Conservation (phyloP, 1,140 invertebrate genomes). For the Pomacea maculata region DNA sequence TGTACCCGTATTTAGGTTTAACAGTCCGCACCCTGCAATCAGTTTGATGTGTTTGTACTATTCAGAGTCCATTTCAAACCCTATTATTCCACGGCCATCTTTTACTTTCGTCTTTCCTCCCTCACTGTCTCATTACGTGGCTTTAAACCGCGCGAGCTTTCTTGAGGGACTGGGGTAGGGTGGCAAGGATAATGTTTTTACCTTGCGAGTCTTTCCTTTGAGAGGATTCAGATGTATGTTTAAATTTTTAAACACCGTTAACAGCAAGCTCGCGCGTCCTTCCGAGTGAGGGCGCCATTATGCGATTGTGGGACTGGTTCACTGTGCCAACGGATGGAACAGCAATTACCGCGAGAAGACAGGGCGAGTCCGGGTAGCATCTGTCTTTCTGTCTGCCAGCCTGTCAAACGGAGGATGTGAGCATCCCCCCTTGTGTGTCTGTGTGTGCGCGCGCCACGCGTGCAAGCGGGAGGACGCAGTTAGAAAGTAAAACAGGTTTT, state of each 20-base stretch:
- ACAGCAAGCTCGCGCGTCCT: background rate
- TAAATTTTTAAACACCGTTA: background rate
- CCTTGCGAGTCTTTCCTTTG: background rate
- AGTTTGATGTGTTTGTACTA: background rate
- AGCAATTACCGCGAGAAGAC: background rate
- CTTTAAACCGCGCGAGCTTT: background rate
- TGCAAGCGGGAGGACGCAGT: too few relatives aligned
- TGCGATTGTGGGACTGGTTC: too few relatives aligned
- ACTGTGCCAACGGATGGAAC: too few relatives aligned
- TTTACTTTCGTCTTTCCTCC: constrained; percentile 4
- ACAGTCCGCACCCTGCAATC: background rate
- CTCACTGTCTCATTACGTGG: background rate
- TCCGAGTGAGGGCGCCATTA: background rate
- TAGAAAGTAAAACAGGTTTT: too few relatives aligned
- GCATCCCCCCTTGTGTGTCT: background rate
- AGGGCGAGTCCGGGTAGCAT: background rate
- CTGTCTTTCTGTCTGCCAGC: background rate
- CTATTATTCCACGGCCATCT: constrained; percentile 1
- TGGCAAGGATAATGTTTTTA: background rate
- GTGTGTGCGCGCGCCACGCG: background rate
- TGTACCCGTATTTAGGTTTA: background rate
- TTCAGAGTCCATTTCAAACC: background rate
- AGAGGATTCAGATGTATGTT: background rate
- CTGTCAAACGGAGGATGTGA: background rate
- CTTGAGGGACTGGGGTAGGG: background rate